phyloP scores from a whole-genome alignment of 1,140 invertebrate species.

The Bombus terrestris region DNA sequence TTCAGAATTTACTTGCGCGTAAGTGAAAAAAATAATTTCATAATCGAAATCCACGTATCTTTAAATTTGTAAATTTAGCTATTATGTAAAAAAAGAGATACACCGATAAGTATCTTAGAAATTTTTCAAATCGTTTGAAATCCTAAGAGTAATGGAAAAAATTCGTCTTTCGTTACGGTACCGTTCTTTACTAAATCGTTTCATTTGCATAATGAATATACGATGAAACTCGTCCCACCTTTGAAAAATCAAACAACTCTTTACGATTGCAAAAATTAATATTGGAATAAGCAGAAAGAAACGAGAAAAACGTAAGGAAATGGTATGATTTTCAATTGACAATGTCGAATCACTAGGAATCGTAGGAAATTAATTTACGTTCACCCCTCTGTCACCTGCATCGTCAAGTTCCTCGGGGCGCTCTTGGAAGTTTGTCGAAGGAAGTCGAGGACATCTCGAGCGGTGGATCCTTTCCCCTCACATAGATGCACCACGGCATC shows the following conservation, averaged over 20 bases:
- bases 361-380: background rate
- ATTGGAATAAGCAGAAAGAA: background rate
- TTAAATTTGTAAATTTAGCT: background rate
- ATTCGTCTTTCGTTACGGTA: too few species aligned
- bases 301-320: background rate
- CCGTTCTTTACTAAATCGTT: too few species aligned
- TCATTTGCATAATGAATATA: too few species aligned
- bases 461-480: conserved; percentile 65
- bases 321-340: background rate
- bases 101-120: background rate
- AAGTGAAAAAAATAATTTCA: background rate
- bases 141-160: too few species aligned
- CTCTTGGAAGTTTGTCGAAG: conserved; percentile 54
- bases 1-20: background rate
- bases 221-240: too few species aligned
- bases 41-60: background rate
- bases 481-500: conserved; percentile 66
- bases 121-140: background rate
- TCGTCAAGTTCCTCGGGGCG: conserved; percentile 65
- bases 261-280: background rate
- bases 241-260: background rate
- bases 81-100: background rate
- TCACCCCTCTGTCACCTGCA: conserved; percentile 61
- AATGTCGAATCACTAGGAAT: background rate
- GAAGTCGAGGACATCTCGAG: conserved; percentile 66